These are phyloP conservation scores for Cassiopea andromeda DNA, from an alignment of 30 jellyfish, hydroid and myxozoan genomes.

Conservation along the genomic window DNA sequence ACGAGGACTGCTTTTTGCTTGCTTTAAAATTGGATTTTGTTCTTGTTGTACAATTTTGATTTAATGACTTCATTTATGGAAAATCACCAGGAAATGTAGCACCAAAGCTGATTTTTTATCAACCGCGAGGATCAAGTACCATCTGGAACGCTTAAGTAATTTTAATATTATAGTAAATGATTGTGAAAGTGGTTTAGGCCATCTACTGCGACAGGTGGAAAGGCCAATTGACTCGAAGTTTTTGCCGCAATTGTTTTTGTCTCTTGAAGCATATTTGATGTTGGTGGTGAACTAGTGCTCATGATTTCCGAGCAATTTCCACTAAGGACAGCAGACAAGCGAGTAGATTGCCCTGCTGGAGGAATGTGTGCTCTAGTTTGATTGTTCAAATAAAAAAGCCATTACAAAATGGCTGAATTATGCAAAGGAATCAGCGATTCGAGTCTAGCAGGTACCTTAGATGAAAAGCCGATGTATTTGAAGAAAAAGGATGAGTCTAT, in stretches of 20 bases:
- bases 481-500: constrained; percentile 76
- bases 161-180: background rate
- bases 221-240: no score
- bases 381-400: background rate
- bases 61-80: background rate
- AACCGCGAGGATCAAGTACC: background rate
- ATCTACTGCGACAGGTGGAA: background rate
- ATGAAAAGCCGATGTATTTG: constrained; percentile 40
- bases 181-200: background rate
- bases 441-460: constrained; percentile 12
- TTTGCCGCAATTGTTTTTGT: no score
- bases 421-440: constrained; percentile 57
- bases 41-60: background rate
- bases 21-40: background rate
- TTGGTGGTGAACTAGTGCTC: no score
- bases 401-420: constrained; percentile 39
- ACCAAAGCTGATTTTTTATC: background rate
- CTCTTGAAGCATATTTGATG: no score
- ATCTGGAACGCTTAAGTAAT: background rate
- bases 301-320: no score
- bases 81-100: background rate
- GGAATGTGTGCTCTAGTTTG: no score
- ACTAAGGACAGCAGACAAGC: no score
- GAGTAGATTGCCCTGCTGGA: no score
- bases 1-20: constrained; percentile 4